phyloP scores from a whole-genome alignment of 2,113 vertebrate species.

The Phalacrocorax pelagicus region DNA sequence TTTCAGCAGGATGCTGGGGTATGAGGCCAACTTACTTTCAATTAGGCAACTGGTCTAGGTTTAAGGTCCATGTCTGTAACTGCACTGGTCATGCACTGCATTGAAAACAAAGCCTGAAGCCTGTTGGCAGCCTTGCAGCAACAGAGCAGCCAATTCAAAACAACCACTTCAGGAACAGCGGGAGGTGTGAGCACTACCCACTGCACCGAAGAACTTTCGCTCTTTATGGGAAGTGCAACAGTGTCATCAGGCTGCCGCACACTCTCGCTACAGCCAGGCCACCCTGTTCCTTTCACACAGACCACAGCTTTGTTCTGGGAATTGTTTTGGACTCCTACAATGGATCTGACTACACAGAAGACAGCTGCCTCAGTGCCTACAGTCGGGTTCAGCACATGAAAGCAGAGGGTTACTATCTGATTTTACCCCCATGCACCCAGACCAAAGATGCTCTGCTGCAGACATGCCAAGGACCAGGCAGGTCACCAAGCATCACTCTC shows the following conservation, averaged over 20 bases:
- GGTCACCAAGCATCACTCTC: neutral
- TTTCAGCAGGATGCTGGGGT: neutral
- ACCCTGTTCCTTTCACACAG: neutral
- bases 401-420: neutral
- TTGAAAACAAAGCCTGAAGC: neutral
- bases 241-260: neutral
- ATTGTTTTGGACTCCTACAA: neutral
- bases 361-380: neutral
- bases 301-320: slow-evolving; percentile 6
- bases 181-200: neutral
- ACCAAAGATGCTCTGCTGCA: neutral
- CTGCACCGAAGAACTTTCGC: rapidly evolving
- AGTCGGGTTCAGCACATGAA: neutral
- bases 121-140: neutral
- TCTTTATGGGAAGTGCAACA: rapidly evolving
- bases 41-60: rapidly evolving
- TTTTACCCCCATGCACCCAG: neutral
- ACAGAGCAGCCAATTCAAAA: neutral
- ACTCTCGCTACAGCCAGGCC: neutral
- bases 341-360: neutral
- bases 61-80: rapidly evolving
- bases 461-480: neutral
- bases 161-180: neutral
- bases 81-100: rapidly evolving
- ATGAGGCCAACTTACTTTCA: neutral